Evolutionary conservation across 2,888 invertebrate genomes (phyloP).

Genomic region (Oscheius sp.): DNA sequence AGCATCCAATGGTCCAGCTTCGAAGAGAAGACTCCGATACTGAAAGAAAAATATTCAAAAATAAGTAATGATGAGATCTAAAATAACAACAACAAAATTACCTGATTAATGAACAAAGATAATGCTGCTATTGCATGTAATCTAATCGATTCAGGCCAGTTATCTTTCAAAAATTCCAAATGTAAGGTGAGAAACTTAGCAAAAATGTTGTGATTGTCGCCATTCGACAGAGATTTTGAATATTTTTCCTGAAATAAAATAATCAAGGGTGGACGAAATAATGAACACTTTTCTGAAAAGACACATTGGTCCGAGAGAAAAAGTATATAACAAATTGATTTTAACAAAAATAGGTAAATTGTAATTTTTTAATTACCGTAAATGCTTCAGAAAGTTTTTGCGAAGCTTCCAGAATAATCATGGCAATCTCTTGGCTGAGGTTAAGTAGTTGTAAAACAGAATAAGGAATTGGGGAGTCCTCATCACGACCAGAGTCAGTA

Average conservation of each 20-base stretch:
- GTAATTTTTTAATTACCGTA: slow-evolving; percentile 50
- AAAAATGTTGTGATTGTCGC: slow-evolving; percentile 75
- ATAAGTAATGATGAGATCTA: too few relatives aligned
- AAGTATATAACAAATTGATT: too few relatives aligned
- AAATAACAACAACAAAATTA: slow-evolving; percentile 30
- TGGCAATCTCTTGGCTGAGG: slow-evolving; percentile 83
- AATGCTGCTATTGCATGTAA: slow-evolving; percentile 90
- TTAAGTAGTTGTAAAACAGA: slow-evolving; percentile 80
- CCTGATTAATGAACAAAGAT: slow-evolving; percentile 87
- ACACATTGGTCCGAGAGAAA: too few relatives aligned
- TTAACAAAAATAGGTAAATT: too few relatives aligned
- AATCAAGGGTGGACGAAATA: too few relatives aligned
- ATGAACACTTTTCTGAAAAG: too few relatives aligned
- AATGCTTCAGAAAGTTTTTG: slow-evolving; percentile 62
- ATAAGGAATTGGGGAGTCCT: slow-evolving; percentile 42
- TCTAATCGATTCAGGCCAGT: slow-evolving; percentile 88
- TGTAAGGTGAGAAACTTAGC: slow-evolving; percentile 86
- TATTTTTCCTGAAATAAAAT: slow-evolving; percentile 21
- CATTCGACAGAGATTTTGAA: slow-evolving; percentile 1
- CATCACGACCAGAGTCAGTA: slow-evolving; percentile 9
- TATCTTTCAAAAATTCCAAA: slow-evolving; percentile 84
- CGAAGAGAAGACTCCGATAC: slow-evolving; percentile 59
- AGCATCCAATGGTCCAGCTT: slow-evolving; percentile 62
- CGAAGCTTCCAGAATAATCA: slow-evolving; percentile 84
- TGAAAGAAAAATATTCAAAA: slow-evolving; percentile 7